Evolutionary conservation across 2,888 invertebrate species (phyloP).

Genomic region (Marronus borbonicus): DNA sequence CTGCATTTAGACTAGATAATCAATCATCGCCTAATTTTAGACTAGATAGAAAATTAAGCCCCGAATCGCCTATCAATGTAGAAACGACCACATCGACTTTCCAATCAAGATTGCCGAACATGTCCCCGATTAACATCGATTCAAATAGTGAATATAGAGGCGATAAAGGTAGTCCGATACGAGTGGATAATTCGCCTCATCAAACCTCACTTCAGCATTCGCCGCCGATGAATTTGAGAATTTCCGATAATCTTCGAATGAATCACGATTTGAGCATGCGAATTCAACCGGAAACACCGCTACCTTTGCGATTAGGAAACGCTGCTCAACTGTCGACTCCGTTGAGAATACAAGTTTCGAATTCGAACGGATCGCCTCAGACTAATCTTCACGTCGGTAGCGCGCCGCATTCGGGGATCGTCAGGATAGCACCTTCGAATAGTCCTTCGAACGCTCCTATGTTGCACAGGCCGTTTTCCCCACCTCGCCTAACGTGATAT

Average conservation of each 20-base stretch:
- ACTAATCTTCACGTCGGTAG: slow-evolving; percentile 61
- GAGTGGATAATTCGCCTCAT: slow-evolving; percentile 59
- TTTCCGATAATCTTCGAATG: slow-evolving; percentile 61
- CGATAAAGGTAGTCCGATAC: slow-evolving; percentile 62
- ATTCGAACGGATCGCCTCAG: slow-evolving; percentile 62
- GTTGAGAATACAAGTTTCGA: slow-evolving; percentile 67
- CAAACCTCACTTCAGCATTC: slow-evolving; percentile 62
- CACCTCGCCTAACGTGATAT: slow-evolving; percentile 70
- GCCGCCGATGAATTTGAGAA: slow-evolving; percentile 68
- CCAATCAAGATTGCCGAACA: slow-evolving; percentile 33
- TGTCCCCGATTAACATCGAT: slow-evolving; percentile 59
- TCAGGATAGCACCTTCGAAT: slow-evolving; percentile 67
- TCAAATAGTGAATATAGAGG: slow-evolving; percentile 57
- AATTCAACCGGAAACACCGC: slow-evolving; percentile 62
- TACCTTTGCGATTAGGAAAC: slow-evolving; percentile 65
- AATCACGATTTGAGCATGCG: slow-evolving; percentile 50
- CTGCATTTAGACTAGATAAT: slow-evolving; percentile 56
- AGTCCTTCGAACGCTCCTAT: slow-evolving; percentile 63
- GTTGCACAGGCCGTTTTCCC: slow-evolving; percentile 70
- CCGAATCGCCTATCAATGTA: slow-evolving; percentile 63
- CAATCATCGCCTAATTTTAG: slow-evolving; percentile 59
- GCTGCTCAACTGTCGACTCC: slow-evolving; percentile 65
- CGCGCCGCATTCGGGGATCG: slow-evolving; percentile 64
- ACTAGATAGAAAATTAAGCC: slow-evolving; percentile 59
- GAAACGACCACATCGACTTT: slow-evolving; percentile 52